Conservation (phyloP, 2,113 vertebrate species). For the Formicarius rufipectus region DNA sequence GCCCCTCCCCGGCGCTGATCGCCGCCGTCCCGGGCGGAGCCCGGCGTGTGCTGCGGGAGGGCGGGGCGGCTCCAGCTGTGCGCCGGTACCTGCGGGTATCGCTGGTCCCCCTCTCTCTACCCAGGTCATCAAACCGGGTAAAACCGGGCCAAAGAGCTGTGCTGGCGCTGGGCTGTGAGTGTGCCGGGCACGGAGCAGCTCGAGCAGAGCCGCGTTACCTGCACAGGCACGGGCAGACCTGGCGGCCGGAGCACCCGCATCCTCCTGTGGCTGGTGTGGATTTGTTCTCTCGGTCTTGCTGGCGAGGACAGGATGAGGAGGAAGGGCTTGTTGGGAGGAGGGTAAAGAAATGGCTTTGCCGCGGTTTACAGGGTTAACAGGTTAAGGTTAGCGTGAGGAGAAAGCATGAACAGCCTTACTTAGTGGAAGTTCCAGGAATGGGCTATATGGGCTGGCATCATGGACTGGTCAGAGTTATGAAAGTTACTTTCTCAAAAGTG, state of each 20-base stretch:
- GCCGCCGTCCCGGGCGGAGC: accelerated
- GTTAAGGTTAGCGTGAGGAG: background rate
- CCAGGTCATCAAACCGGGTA: no score
- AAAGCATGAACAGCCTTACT: background rate
- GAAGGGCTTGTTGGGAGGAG: background rate
- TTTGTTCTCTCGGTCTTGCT: background rate
- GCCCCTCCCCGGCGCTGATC: background rate
- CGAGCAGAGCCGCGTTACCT: accelerated
- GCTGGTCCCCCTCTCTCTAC: accelerated
- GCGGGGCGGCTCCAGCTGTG: background rate
- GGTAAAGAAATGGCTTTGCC: background rate
- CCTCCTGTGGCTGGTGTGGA: background rate
- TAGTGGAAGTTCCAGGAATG: background rate
- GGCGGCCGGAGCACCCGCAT: no score
- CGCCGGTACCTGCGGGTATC: accelerated
- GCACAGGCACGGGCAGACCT: no score
- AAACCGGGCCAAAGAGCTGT: accelerated
- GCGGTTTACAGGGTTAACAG: background rate
- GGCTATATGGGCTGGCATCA: background rate
- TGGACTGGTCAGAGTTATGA: accelerated
- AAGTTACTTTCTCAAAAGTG: background rate
- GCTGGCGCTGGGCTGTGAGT: accelerated
- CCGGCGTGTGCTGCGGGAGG: background rate
- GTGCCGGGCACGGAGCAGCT: accelerated
- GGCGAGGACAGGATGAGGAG: background rate